Conservation (phyloP, 1,140 invertebrate genomes). For the Drosophila sproati region DNA sequence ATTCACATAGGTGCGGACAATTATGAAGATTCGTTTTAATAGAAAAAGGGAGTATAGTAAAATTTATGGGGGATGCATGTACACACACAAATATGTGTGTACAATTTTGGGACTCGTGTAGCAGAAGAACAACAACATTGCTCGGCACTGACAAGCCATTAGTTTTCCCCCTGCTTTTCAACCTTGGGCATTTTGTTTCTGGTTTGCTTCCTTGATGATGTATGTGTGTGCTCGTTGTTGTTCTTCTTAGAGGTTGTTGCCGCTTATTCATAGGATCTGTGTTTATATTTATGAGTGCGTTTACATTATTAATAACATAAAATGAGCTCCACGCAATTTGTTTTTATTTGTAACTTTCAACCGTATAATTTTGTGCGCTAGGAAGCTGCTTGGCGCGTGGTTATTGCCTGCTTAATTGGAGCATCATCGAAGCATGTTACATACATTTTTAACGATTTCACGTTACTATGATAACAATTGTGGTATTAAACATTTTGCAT, state of each 20-base stretch:
- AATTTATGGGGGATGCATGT: conserved; percentile 20
- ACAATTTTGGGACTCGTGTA: conserved; percentile 20
- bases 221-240: conserved; percentile 9
- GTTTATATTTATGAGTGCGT: conserved; percentile 45
- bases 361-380: conserved; percentile 9
- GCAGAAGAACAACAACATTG: not conserved
- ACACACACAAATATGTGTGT: conserved; percentile 3
- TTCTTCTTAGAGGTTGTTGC: conserved; percentile 1
- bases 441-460: not conserved
- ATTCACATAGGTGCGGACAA: conserved; percentile 26
- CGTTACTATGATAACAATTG: not conserved
- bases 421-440: not conserved
- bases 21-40: conserved; percentile 45
- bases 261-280: conserved; percentile 28
- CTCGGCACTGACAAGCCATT: conserved; percentile 43
- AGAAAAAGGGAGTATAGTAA: conserved; percentile 20
- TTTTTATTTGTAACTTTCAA: conserved; percentile 44
- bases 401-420: not conserved
- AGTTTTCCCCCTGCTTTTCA: conserved; percentile 17
- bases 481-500: not conserved
- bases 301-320: conserved; percentile 65
- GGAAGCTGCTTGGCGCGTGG: not conserved
- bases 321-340: conserved; percentile 59
- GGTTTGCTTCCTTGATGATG: conserved; percentile 8
- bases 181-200: not conserved